Evolutionary conservation across 2,113 vertebrate genomes (phyloP).

Genomic region (Phylloscopus whistleri): DNA sequence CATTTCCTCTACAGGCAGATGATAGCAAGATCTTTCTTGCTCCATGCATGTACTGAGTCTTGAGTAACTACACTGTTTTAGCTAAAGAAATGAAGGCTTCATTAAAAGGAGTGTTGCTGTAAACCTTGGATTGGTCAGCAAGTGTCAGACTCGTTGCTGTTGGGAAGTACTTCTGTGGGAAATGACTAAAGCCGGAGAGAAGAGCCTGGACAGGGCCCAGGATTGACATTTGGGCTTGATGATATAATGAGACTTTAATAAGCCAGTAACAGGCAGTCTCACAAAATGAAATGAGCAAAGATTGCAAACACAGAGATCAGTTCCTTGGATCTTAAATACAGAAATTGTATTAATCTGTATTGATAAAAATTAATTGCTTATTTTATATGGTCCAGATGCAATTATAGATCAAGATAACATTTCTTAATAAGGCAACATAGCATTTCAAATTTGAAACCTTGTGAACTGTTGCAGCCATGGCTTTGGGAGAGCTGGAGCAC

Average conservation of each 20-base stretch:
- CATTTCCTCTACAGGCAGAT: background rate
- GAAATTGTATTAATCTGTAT: constrained; percentile 58
- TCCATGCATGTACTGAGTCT: background rate
- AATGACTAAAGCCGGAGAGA: constrained; percentile 16
- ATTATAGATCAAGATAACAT: constrained; percentile 47
- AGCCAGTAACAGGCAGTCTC: constrained; percentile 46
- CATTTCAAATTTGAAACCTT: background rate
- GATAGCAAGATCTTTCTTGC: background rate
- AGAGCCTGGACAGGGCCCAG: constrained; percentile 27
- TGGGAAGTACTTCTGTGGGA: constrained; percentile 20
- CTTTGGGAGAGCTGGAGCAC: background rate
- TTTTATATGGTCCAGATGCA: constrained; percentile 40
- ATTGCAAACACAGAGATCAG: constrained; percentile 59
- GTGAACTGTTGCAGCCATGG: background rate
- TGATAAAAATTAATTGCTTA: constrained; percentile 63
- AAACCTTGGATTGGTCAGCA: constrained; percentile 2
- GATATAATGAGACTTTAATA: constrained; percentile 59
- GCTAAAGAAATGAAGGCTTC: background rate
- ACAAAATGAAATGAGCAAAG: constrained; percentile 58
- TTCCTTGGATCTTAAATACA: constrained; percentile 57
- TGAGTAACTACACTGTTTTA: background rate
- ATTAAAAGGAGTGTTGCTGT: background rate
- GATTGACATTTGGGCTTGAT: constrained; percentile 45
- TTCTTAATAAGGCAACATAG: background rate
- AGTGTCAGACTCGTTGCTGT: background rate